Evolutionary conservation across 1,140 invertebrate genomes (phyloP).

Genomic region (Aphelinus certus): DNA sequence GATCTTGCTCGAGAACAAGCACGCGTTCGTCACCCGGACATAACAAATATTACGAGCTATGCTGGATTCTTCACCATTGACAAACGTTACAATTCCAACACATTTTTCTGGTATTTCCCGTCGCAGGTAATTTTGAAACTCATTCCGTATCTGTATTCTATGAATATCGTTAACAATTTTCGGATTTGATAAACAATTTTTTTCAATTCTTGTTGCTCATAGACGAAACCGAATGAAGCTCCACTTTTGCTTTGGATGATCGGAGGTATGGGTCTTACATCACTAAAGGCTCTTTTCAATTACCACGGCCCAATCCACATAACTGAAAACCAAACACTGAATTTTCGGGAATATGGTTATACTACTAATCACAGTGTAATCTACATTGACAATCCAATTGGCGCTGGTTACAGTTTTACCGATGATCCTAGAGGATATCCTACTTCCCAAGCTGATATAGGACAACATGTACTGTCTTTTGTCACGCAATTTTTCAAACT

Average conservation of each 20-base stretch:
- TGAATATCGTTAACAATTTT: no score
- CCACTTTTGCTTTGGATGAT: constrained; percentile 87
- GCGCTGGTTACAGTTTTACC: constrained; percentile 82
- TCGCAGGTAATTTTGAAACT: constrained; percentile 58
- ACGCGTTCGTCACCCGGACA: constrained; percentile 52
- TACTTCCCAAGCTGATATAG: constrained; percentile 74
- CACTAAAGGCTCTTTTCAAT: constrained; percentile 81
- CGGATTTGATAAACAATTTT: not conserved
- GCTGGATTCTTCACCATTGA: constrained; percentile 80
- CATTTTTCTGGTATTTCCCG: constrained; percentile 90
- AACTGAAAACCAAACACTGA: constrained; percentile 67
- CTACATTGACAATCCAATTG: constrained; percentile 91
- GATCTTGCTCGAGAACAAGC: constrained; percentile 60
- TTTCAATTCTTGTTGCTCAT: not conserved
- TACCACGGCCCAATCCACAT: constrained; percentile 83
- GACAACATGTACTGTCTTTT: constrained; percentile 72
- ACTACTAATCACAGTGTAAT: constrained; percentile 78
- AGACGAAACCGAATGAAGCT: constrained; percentile 62
- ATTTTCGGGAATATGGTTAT: constrained; percentile 77
- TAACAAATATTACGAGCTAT: constrained; percentile 62
- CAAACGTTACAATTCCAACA: constrained; percentile 77
- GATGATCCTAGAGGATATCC: constrained; percentile 71
- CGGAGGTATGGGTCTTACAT: constrained; percentile 83
- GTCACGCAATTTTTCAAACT: constrained; percentile 78
- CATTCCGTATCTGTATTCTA: no score